Evolutionary conservation across 2,888 invertebrate genomes (phyloP).

Genomic region (Omphaloscelis lunosa): DNA sequence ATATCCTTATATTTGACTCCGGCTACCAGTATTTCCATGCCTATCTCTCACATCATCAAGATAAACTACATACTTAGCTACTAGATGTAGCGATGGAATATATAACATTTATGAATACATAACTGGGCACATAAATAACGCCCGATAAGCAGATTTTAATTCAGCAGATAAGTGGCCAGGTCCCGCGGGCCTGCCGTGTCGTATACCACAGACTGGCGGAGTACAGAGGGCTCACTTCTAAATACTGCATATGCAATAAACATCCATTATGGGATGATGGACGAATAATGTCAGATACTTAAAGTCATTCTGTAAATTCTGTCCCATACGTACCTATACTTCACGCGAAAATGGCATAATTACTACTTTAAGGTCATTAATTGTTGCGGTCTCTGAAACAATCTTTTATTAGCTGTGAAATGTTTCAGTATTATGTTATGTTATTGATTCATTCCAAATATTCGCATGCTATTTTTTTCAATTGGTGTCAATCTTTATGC

Average conservation of each 20-base stretch:
- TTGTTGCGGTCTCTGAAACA: neutral
- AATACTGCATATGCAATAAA: neutral
- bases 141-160: conserved; percentile 69
- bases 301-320: conserved; percentile 2
- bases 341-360: neutral
- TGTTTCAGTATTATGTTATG: neutral
- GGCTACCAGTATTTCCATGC: conserved; percentile 26
- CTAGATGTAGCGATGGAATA: conserved; percentile 51
- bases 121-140: conserved; percentile 66
- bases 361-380: neutral
- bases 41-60: conserved; percentile 41
- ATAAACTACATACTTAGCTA: conserved; percentile 49
- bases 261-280: neutral
- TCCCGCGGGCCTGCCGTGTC: conserved; percentile 49
- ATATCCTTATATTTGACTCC: neutral
- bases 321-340: neutral
- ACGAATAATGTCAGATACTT: neutral
- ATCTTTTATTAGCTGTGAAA: neutral
- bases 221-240: conserved; percentile 34
- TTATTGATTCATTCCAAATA: neutral
- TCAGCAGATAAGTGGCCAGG: conserved; percentile 65
- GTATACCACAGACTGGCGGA: conserved; percentile 3
- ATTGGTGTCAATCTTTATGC: too few species aligned
- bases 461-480: neutral
- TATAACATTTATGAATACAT: conserved; percentile 65